Percentiles rank a stretch among this genome's conserved stretches.
Evolutionary conservation across 2,888 invertebrate genomes (phyloP).

Genomic region (Alviniconcha strummeri): DNA sequence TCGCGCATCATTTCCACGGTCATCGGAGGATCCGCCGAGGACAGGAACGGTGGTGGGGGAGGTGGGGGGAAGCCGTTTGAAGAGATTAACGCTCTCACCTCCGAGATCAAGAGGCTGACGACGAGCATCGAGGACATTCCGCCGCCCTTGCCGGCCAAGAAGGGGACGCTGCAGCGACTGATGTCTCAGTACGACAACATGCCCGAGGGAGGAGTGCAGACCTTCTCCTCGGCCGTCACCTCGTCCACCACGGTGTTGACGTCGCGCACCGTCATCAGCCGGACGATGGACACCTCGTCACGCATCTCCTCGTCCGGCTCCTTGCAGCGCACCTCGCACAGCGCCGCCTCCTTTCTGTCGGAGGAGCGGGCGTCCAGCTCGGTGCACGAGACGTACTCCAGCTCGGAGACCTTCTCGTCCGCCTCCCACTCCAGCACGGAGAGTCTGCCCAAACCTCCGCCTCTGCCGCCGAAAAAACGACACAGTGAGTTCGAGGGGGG

Average conservation of each 20-base stretch:
- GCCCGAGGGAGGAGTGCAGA: conserved; percentile 44
- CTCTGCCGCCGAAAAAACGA: conserved; percentile 93
- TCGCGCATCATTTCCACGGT: conserved; percentile 38
- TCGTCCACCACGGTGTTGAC: conserved; percentile 42
- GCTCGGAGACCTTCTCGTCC: conserved; percentile 65
- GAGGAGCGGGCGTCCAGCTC: conserved; percentile 56
- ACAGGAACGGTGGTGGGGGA: not conserved
- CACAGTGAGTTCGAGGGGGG: conserved; percentile 84
- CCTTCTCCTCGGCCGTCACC: conserved; percentile 30
- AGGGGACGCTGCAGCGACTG: conserved; percentile 77
- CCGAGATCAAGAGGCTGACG: conserved; percentile 62
- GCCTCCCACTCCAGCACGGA: conserved; percentile 65
- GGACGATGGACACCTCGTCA: conserved; percentile 51
- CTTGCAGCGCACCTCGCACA: conserved; percentile 20
- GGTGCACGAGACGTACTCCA: conserved; percentile 63
- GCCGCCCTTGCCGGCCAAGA: conserved; percentile 80
- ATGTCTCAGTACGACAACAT: conserved; percentile 85
- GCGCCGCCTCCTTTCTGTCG: conserved; percentile 43
- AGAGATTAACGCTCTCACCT: conserved; percentile 64
- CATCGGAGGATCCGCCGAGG: not conserved
- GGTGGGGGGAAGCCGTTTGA: conserved; percentile 49
- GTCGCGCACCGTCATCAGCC: conserved; percentile 49
- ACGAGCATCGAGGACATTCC: conserved; percentile 72
- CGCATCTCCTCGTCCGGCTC: conserved; percentile 49
- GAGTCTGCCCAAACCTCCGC: conserved; percentile 78